phyloP scores from a whole-genome alignment of 2,113 vertebrate species.

The Notarius lentiginosus region DNA sequence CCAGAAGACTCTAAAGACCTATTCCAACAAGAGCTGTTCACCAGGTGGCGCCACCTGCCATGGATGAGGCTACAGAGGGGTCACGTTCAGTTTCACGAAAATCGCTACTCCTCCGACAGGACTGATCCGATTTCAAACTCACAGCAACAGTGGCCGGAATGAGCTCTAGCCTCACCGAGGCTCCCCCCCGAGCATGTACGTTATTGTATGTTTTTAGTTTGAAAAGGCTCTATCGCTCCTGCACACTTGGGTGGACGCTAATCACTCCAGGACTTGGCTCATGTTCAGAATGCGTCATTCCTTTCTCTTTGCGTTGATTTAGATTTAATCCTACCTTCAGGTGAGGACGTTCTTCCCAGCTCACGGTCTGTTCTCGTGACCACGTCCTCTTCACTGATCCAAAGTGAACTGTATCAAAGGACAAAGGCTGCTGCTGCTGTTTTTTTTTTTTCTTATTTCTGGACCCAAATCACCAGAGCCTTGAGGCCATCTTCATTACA shows the following conservation, averaged over 20 bases:
- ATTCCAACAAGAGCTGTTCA: too few relatives aligned
- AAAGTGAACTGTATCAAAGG: background rate
- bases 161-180: too few relatives aligned
- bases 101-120: too few relatives aligned
- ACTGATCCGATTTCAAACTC: too few relatives aligned
- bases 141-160: too few relatives aligned
- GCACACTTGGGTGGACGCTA: slow-evolving; percentile 5
- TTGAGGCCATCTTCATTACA: background rate
- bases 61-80: too few relatives aligned
- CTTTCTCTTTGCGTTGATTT: slow-evolving; percentile 19
- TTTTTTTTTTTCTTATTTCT: slow-evolving; percentile 46
- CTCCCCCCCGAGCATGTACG: background rate
- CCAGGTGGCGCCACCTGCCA: too few relatives aligned
- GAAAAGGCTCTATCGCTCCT: background rate
- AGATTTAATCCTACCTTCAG: slow-evolving; percentile 9
- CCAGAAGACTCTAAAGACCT: too few relatives aligned
- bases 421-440: background rate
- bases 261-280: slow-evolving; percentile 28
- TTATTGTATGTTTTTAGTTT: background rate
- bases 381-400: slow-evolving; percentile 25
- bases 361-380: background rate
- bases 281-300: slow-evolving; percentile 14
- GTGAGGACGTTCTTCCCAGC: background rate
- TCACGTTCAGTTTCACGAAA: too few relatives aligned
- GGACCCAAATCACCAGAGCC: slow-evolving; percentile 35